Conservation (phyloP, 2,888 invertebrate species). For the Scaptomyza reducta region DNA sequence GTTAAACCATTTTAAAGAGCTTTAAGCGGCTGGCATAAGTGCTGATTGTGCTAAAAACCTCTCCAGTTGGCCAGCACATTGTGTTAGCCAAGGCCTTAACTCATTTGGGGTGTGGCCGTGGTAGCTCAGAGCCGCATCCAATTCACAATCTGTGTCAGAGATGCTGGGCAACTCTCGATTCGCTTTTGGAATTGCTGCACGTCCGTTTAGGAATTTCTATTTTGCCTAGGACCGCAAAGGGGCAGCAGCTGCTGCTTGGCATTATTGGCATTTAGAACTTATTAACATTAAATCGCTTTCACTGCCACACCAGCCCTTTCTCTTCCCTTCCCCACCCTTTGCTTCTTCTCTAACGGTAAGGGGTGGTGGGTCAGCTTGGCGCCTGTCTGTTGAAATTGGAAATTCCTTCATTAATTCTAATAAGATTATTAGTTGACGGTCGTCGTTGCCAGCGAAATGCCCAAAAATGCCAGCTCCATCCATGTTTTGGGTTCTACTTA, state of each 20-base stretch:
- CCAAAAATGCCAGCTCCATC: slow-evolving; percentile 20
- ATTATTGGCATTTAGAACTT: slow-evolving; percentile 73
- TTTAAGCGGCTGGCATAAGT: neutral
- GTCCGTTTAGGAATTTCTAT: slow-evolving; percentile 71
- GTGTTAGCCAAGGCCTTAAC: slow-evolving; percentile 12
- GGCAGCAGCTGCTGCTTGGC: slow-evolving; percentile 42
- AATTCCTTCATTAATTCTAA: slow-evolving; percentile 82
- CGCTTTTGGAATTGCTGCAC: slow-evolving; percentile 60
- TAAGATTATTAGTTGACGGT: slow-evolving; percentile 82
- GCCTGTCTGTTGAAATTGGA: slow-evolving; percentile 74
- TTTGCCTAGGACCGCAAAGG: slow-evolving; percentile 54
- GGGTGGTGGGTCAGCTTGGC: slow-evolving; percentile 23
- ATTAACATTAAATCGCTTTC: slow-evolving; percentile 76
- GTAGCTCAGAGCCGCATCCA: slow-evolving; percentile 11
- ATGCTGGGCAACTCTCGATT: slow-evolving; percentile 47
- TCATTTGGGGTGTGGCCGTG: slow-evolving; percentile 9
- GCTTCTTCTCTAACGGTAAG: too few relatives aligned
- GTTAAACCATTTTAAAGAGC: neutral
- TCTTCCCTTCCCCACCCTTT: too few relatives aligned
- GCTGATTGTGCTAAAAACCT: slow-evolving; percentile 2
- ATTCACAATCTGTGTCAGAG: slow-evolving; percentile 70
- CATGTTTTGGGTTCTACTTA: neutral
- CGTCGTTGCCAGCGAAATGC: slow-evolving; percentile 38
- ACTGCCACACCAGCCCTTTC: slow-evolving; percentile 7
- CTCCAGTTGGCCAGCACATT: neutral